Evolutionary conservation across 2,113 vertebrate species (phyloP), one percentile per base, ranked within the genome.

Genomic region (Zosterops pallidus): DNA sequence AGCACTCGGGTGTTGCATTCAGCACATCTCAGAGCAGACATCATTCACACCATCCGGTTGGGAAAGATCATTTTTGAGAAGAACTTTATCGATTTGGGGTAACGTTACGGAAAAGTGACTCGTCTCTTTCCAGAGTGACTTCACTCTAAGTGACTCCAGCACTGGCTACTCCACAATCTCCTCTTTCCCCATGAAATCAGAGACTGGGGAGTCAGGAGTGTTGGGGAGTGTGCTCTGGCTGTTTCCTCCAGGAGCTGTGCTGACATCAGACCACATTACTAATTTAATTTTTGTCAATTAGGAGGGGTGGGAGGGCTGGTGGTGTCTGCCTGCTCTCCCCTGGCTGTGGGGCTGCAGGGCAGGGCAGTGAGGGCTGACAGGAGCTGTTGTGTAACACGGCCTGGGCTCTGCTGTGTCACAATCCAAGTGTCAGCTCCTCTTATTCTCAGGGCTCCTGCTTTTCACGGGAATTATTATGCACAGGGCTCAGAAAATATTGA

Each of bases 311-410:
- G 11, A 22, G 68, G 41, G 68, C 35, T 5, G 37, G 12, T 2
- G 70, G 1, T 2, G 37, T 46, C 55, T 25, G 31, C 74, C 12
- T 22, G 46, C 63, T 65, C 63, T 68, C 52, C 37, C 60, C 72
- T 49, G 67, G 47, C n/a, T 15, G 65, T 22, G 56, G 75, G 37
- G 71, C 52, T 47, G 87, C 69, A 31, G 86, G 77, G 39, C 47
- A 22, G 3, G 24, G 62, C 62, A 19, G 14, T 19, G 41, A 79
- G 50, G 39, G 64, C 67, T 56, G 39, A 14, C 62, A 83, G 63
- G 70, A 89, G 67, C 90, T 83, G 42, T 82, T 94, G 94, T 90
- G 81, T 90, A 70, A 64, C 13, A 1, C 39, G 24, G 47, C 91
- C 93, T 80, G 25, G 81, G 93, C 78, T 37, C 57, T 1, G 13